phyloP scores from a whole-genome alignment of 2,797 vertebrate species.

The Sylvilagus floridanus region DNA sequence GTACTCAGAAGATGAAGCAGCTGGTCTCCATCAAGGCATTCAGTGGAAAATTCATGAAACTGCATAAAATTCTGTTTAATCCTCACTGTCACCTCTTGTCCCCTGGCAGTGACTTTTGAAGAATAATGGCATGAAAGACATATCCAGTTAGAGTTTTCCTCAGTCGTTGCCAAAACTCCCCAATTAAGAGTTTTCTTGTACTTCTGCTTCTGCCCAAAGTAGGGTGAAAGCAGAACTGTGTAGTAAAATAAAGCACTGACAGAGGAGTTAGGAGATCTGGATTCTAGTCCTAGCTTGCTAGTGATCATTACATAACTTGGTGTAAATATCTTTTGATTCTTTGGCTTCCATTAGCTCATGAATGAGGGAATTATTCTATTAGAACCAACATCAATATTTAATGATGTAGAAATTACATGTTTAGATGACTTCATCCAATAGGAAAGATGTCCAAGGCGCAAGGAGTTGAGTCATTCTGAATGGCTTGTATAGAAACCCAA shows the following conservation, averaged over 20 bases:
- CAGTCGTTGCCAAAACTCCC: background rate
- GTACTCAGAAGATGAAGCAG: constrained; percentile 44
- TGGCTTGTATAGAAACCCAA: background rate
- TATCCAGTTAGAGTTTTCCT: constrained; percentile 27
- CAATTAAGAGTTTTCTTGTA: background rate
- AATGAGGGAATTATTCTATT: background rate
- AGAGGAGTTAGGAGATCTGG: background rate
- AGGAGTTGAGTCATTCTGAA: background rate
- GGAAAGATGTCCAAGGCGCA: background rate
- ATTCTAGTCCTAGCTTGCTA: background rate
- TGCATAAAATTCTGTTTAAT: constrained; percentile 59
- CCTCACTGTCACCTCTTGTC: constrained; percentile 25
- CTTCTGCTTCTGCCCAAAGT: background rate
- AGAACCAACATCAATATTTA: background rate
- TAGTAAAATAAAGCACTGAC: background rate
- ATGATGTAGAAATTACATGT: background rate
- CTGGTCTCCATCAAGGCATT: constrained; percentile 62
- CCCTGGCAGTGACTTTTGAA: constrained; percentile 53
- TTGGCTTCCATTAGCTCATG: background rate
- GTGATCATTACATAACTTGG: background rate
- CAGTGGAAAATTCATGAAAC: constrained; percentile 48
- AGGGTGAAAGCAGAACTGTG: background rate
- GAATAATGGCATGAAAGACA: constrained; percentile 46
- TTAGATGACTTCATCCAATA: background rate
- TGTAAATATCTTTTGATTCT: background rate